Evolutionary conservation across 2,113 vertebrate genomes (phyloP), one percentile per base, ranked within the genome.

Genomic region (Pimephales promelas): DNA sequence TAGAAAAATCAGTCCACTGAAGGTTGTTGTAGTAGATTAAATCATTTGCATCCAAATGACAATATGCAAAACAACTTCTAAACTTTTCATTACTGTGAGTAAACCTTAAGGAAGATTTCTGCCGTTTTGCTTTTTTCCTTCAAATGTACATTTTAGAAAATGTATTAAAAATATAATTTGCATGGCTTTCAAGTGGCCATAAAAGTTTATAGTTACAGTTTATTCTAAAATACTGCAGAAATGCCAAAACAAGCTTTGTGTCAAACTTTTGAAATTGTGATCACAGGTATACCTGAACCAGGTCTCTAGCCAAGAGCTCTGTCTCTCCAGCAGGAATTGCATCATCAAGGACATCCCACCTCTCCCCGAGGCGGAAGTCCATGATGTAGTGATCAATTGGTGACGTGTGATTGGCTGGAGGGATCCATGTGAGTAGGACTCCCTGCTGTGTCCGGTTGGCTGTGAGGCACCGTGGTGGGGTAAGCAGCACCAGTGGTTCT

Each of bases 391-490:
- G 97, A 94, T 98, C 96, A 45, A 99, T 95, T 62, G 97, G 97
- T 90, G 97, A 98, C 90, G 93, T 98, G 94, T 99, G 98, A 93
- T 99, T 99, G 93, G 97, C 96, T 76, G 98, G 97, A 71, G 96
- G 97, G 85, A 99, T 97, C 98, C 98, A 99, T 26, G 96, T 96
- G 91, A 99, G 92, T 88, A 99, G 95, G 91, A 99, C 95, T 88
- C 98, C 98, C 95, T 98, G 98, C 93, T 97, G 97, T 90, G 98
- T 99, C 93, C 98, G 95, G 93, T 99, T 99, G 95, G 97, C 98
- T 96, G 96, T 99, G 95, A 99, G 98, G 97, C 98, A 99, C 96
- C 98, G 96, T 92, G 98, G 98, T 97, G 97, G 97, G 93, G 97
- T 97, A 95, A 99, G 95, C 95, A 99, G 96, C 96, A 99, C 96